Conservation (phyloP, 2,113 vertebrate genomes). For the Zapornia atra region DNA sequence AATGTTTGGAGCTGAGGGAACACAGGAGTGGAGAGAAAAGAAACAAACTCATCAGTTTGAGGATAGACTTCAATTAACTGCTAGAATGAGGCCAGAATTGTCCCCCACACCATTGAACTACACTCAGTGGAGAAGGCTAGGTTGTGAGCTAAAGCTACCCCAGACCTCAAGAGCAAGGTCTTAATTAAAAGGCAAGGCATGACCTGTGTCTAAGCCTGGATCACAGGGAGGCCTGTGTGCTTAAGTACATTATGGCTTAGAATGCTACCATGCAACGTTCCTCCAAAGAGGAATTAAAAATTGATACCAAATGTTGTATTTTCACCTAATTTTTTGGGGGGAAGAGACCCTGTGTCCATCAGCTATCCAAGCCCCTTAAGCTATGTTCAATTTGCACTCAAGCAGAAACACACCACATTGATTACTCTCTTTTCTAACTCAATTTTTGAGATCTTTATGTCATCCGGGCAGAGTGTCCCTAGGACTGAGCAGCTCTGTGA, state of each 20-base stretch:
- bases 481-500: neutral
- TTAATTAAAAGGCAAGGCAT: neutral
- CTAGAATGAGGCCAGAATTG: neutral
- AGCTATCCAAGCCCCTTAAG: neutral
- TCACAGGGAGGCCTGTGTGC: neutral
- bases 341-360: neutral
- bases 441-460: neutral
- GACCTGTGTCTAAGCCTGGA: rapidly evolving
- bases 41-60: neutral
- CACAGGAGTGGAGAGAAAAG: rapidly evolving
- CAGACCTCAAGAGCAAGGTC: neutral
- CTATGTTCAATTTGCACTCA: neutral
- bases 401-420: rapidly evolving
- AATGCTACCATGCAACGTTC: neutral
- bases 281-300: neutral
- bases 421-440: neutral
- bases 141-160: neutral
- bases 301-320: neutral
- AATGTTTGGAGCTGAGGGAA: neutral
- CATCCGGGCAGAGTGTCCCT: neutral
- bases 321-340: neutral
- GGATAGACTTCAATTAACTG: neutral
- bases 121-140: neutral
- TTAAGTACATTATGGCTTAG: neutral
- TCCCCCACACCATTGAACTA: neutral